Percentiles rank a stretch among this genome's conserved stretches.
phyloP scores from a whole-genome alignment of 2,888 invertebrate genomes.

The Prostheceraeus crozeri region DNA sequence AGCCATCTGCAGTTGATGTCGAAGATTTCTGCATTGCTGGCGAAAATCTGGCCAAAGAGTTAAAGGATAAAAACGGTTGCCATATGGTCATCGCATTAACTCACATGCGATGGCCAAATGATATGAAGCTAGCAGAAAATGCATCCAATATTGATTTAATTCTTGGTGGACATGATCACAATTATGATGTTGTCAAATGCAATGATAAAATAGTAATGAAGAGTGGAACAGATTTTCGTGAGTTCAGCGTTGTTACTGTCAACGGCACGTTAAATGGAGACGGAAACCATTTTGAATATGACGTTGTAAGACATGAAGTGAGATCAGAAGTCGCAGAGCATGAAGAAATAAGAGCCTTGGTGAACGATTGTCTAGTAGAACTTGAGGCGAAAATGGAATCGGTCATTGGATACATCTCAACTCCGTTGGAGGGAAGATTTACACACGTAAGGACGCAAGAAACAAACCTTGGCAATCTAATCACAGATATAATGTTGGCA shows the following conservation, averaged over 20 bases:
- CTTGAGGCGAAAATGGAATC: neutral
- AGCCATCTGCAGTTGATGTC: conserved; percentile 78
- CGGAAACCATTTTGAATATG: too few species aligned
- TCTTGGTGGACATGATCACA: conserved; percentile 78
- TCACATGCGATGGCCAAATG: conserved; percentile 84
- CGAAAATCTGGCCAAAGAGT: conserved; percentile 62
- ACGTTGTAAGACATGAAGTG: too few species aligned
- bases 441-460: conserved; percentile 5
- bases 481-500: conserved; percentile 12
- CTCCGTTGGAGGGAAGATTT: conserved; percentile 31
- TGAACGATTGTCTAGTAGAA: too few species aligned
- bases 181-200: conserved; percentile 59
- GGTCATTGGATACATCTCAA: neutral
- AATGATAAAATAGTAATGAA: conserved; percentile 75
- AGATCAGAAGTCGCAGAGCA: neutral
- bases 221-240: conserved; percentile 81
- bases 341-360: neutral
- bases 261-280: too few species aligned
- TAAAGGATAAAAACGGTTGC: conserved; percentile 65
- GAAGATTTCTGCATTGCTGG: conserved; percentile 71
- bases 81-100: conserved; percentile 81
- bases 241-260: conserved; percentile 74
- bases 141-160: conserved; percentile 75
- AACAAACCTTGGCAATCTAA: conserved; percentile 6
- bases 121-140: conserved; percentile 70